A percentile compares a stretch with the other conserved stretches of the same genome.
Evolutionary conservation across 1,140 invertebrate species (phyloP).

Genomic region (Drosophila aff.): DNA sequence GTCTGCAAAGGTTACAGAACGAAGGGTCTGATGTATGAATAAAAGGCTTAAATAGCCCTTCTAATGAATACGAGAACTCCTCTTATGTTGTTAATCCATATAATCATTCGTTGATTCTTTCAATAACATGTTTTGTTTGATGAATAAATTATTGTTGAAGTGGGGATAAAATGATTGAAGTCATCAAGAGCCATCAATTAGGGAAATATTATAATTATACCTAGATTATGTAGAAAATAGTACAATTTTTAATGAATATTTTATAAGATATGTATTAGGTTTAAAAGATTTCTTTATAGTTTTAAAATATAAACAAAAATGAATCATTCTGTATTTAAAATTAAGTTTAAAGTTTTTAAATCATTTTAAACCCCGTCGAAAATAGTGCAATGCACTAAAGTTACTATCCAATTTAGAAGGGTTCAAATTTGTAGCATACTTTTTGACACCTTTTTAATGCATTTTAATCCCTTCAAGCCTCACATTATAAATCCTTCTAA

Average conservation of each 20-base stretch:
- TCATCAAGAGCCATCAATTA: not conserved
- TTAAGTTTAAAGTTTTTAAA: not conserved
- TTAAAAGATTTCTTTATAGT: too few relatives aligned
- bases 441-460: too few relatives aligned
- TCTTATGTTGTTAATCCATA: not conserved
- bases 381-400: not conserved
- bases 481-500: not conserved
- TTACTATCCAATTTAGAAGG: not conserved
- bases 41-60: not conserved
- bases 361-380: not conserved
- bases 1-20: conserved; percentile 1
- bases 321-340: too few relatives aligned
- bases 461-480: not conserved
- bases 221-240: not conserved
- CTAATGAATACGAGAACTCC: conserved; percentile 2
- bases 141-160: not conserved
- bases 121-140: not conserved
- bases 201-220: not conserved
- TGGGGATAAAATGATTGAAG: not conserved
- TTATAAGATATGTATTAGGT: too few relatives aligned
- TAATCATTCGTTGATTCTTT: not conserved
- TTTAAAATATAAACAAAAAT: too few relatives aligned
- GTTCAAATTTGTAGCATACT: not conserved
- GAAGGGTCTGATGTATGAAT: not conserved
- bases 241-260: too few relatives aligned